These are phyloP conservation scores for Rhinolophus sinicus DNA, from an alignment of 2,113 vertebrate species.

Conservation along the genomic window DNA sequence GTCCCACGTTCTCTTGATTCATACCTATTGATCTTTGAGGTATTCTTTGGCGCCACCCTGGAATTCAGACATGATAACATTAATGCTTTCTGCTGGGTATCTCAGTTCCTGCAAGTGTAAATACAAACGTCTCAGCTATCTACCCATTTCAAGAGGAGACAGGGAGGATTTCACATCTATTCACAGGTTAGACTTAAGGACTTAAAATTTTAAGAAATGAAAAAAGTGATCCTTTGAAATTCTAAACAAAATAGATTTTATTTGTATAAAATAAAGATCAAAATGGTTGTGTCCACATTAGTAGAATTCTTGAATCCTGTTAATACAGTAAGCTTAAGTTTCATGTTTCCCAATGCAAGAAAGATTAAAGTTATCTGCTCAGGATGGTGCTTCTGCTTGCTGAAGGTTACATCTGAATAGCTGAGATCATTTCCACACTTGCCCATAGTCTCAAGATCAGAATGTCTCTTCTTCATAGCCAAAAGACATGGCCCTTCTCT, in stretches of 20 bases:
- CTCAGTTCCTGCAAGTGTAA: neutral
- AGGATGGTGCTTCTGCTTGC: neutral
- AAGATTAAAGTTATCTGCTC: neutral
- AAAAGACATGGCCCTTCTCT: neutral
- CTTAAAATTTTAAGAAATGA: neutral
- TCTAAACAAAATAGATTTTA: slow-evolving; percentile 16
- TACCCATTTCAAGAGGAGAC: neutral
- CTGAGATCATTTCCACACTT: neutral
- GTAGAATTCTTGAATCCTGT: neutral
- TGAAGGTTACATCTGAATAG: neutral
- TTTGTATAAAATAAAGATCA: neutral
- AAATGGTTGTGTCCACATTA: neutral
- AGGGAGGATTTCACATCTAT: neutral
- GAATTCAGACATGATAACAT: neutral
- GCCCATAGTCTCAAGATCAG: neutral
- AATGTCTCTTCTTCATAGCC: neutral
- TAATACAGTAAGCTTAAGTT: neutral
- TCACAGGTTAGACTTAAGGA: slow-evolving; percentile 4
- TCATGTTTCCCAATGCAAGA: neutral
- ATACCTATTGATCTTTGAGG: neutral
- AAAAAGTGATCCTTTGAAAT: neutral
- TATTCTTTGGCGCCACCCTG: neutral
- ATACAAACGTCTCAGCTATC: neutral
- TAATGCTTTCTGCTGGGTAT: neutral
- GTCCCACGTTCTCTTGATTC: neutral